A percentile compares a stretch with the other conserved stretches of the same genome.
These are phyloP conservation scores for Chiridota heheva DNA, from an alignment of 35 echinoderm and acorn worm species.

Conservation along the genomic window DNA sequence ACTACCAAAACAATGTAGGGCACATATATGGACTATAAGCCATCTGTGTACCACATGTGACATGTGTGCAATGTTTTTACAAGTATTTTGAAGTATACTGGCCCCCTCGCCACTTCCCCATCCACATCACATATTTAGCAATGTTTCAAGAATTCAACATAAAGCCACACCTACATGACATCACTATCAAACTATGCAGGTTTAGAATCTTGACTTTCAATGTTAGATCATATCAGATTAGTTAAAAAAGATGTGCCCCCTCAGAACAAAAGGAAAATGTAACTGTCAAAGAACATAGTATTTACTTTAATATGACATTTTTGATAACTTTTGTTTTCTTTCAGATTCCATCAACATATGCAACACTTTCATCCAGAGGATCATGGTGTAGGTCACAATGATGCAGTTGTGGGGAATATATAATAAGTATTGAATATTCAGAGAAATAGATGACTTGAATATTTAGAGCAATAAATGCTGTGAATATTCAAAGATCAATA, in stretches of 20 bases:
- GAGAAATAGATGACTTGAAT: background rate
- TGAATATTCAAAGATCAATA: background rate
- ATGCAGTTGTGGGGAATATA: background rate
- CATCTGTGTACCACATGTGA: too few species aligned
- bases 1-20: too few species aligned
- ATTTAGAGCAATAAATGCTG: background rate
- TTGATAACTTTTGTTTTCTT: background rate
- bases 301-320: background rate
- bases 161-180: background rate
- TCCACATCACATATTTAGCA: too few species aligned
- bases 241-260: background rate
- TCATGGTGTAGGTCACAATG: conserved; percentile 9
- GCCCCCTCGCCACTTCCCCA: too few species aligned
- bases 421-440: background rate
- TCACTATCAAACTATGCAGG: too few species aligned
- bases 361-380: conserved; percentile 71
- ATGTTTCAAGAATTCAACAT: background rate
- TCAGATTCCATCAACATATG: conserved; percentile 84
- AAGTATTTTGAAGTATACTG: too few species aligned
- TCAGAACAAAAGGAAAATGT: background rate
- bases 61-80: too few species aligned
- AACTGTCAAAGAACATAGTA: background rate
- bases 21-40: too few species aligned
- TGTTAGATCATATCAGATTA: background rate
- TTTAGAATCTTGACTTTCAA: too few species aligned